Base-by-base conservation (phyloP, 2,113 vertebrate species). In the Dipodomys spectabilis region DNA sequence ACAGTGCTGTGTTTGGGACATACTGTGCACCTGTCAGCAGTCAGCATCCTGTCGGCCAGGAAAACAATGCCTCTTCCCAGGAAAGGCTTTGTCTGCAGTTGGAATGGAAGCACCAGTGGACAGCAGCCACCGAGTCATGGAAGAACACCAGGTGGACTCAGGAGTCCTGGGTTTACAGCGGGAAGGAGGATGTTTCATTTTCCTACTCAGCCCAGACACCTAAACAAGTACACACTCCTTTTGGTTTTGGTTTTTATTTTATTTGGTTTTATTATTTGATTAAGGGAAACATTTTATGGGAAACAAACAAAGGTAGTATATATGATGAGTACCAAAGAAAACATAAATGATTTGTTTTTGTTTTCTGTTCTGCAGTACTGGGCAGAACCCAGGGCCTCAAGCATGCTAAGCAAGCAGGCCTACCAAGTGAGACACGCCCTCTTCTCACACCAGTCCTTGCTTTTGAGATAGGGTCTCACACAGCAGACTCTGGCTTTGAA, bases 11-110 rank as follows among this genome's bases (percentile, higher is more conserved):
- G 91, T 84, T 92, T n/a, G 73, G 91, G 78, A 77, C 53, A 45
- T 65, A 44, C 60, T 19, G 35, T 65, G 84, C 25, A 84, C 94
- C 92, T 94, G 95, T 95, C 94, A 95, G 82, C 94, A 95, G 79
- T 84, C 87, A 79, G 96, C 90, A 94, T 97, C 97, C 97, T 96
- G 96, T 88, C 62, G 35, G 71, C 88, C 92, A 95, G 96, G 94
- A 97, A 97, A 96, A 94, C 25, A 44, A 53, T 13, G 44, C 67
- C 90, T 88, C 90, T 96, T 95, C 91, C 91, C 65, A 68, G 95
- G 91, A 96, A 96, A 91, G 71, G 74, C 94, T 95, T 95, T 96
- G 95, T 95, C 67, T 86, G 67, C 62, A 88, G 87, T 67, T 94
- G 94, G 92, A 89, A 94, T 78, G 89, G 23, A 94, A 87, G 25